These are phyloP conservation scores for Candidula unifasciata DNA, from an alignment of 2,888 invertebrate species.

Conservation along the genomic window DNA sequence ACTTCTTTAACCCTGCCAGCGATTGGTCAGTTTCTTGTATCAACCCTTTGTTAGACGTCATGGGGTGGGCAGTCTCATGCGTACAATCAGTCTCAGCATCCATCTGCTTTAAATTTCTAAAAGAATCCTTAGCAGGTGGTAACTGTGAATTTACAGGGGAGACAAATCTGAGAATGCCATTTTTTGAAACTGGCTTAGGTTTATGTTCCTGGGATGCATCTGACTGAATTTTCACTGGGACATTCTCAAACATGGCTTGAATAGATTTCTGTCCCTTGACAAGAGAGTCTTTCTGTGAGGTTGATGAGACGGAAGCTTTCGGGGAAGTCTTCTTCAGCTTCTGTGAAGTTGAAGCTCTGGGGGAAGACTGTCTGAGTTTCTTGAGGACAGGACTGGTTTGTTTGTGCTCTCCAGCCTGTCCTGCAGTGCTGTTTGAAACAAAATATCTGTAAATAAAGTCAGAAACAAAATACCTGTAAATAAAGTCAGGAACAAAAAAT, in stretches of 20 bases:
- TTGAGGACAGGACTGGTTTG: neutral
- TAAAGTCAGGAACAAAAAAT: too few species aligned
- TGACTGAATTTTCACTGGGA: neutral
- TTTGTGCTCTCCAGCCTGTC: neutral
- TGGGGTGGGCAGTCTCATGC: neutral
- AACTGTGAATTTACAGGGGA: neutral
- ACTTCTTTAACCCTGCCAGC: conserved; percentile 16
- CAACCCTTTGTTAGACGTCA: too few species aligned
- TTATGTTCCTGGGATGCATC: neutral
- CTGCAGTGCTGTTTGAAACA: neutral
- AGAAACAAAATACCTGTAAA: neutral
- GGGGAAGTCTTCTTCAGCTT: neutral
- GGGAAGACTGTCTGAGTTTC: neutral
- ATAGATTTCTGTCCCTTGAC: conserved; percentile 9
- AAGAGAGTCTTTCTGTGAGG: neutral
- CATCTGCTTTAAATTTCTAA: neutral
- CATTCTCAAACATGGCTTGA: conserved; percentile 36
- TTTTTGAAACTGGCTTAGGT: neutral
- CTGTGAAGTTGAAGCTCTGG: neutral
- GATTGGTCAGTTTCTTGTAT: neutral
- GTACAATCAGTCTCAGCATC: neutral
- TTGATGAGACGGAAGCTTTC: neutral
- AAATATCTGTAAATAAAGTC: neutral
- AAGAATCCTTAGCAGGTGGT: conserved; percentile 6
- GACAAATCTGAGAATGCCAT: conserved; percentile 15